phyloP scores from a whole-genome alignment of 2,888 invertebrate genomes.

The Drosophila merina region DNA sequence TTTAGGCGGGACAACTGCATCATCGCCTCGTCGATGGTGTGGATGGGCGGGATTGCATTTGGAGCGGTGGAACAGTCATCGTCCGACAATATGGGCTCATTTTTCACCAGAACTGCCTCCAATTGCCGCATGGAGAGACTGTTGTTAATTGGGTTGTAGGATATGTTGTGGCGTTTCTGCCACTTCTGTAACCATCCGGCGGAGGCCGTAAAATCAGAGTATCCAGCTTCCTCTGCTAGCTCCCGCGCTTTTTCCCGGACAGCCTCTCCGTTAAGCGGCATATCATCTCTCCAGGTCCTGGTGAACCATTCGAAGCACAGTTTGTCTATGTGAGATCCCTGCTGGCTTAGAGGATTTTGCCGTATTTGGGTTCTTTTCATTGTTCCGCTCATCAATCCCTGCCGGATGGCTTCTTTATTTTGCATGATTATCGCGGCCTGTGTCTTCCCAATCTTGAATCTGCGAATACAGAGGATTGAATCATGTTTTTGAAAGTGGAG shows the following conservation, averaged over 20 bases:
- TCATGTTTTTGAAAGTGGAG: no score
- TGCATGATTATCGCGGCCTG: slow-evolving; percentile 26
- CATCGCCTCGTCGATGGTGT: slow-evolving; percentile 29
- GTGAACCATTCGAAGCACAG: slow-evolving; percentile 25
- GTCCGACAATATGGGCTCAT: slow-evolving; percentile 21
- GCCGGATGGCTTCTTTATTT: slow-evolving; percentile 16
- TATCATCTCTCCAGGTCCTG: slow-evolving; percentile 4
- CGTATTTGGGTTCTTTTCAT: slow-evolving; percentile 14
- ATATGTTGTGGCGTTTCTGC: slow-evolving; percentile 29
- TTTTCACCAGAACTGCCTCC: slow-evolving; percentile 22
- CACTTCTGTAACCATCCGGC: slow-evolving; percentile 28
- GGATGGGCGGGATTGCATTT: slow-evolving; percentile 6
- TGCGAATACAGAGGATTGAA: neutral
- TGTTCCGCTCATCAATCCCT: slow-evolving; percentile 5
- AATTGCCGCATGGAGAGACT: slow-evolving; percentile 15
- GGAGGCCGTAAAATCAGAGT: slow-evolving; percentile 16
- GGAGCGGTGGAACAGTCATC: slow-evolving; percentile 3
- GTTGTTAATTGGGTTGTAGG: neutral
- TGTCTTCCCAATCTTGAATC: slow-evolving; percentile 31
- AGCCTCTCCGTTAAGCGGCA: slow-evolving; percentile 7
- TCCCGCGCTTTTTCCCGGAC: slow-evolving; percentile 27
- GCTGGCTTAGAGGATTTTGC: slow-evolving; percentile 19
- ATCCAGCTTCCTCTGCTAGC: slow-evolving; percentile 16
- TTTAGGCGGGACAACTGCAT: slow-evolving; percentile 23
- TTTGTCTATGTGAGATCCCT: slow-evolving; percentile 29